phyloP scores from a whole-genome alignment of 2,797 vertebrate genomes.

The Falco biarmicus region DNA sequence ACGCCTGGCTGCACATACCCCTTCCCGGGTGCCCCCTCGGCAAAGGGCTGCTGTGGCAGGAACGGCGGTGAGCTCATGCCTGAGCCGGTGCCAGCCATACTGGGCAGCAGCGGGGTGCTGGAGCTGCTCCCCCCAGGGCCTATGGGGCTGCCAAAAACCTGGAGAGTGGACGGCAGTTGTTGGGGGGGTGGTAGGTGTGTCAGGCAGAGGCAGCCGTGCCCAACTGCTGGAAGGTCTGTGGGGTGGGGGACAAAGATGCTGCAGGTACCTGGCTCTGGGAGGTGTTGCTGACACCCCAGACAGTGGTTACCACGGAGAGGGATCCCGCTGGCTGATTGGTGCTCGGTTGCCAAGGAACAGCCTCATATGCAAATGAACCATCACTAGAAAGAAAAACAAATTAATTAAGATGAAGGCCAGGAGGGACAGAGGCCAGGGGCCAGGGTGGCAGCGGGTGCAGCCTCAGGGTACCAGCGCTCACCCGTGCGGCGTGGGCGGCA shows the following conservation, averaged over 20 bases:
- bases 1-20: constrained; percentile 87
- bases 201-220: background rate
- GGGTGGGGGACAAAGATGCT: background rate
- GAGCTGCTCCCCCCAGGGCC: constrained; percentile 90
- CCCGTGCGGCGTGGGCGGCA: constrained; percentile 91
- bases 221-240: no score
- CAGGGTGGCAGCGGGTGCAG: background rate
- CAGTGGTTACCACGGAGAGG: constrained; percentile 96
- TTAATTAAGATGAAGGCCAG: constrained; percentile 37
- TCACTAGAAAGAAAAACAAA: constrained; percentile 81
- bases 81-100: constrained; percentile 84
- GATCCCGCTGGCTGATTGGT: constrained; percentile 92
- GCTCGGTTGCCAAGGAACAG: constrained; percentile 90
- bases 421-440: background rate
- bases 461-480: constrained; percentile 41
- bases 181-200: background rate
- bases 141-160: constrained; percentile 92
- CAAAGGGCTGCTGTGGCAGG: constrained; percentile 89
- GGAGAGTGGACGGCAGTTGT: background rate
- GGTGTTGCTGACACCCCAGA: constrained; percentile 94
- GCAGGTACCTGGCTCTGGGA: constrained; percentile 91
- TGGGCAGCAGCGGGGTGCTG: constrained; percentile 85
- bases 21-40: constrained; percentile 82
- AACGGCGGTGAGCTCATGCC: constrained; percentile 89
- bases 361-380: constrained; percentile 92